phyloP scores from a whole-genome alignment of 2,113 vertebrate genomes.

The Lycocorax pyrrhopterus region DNA sequence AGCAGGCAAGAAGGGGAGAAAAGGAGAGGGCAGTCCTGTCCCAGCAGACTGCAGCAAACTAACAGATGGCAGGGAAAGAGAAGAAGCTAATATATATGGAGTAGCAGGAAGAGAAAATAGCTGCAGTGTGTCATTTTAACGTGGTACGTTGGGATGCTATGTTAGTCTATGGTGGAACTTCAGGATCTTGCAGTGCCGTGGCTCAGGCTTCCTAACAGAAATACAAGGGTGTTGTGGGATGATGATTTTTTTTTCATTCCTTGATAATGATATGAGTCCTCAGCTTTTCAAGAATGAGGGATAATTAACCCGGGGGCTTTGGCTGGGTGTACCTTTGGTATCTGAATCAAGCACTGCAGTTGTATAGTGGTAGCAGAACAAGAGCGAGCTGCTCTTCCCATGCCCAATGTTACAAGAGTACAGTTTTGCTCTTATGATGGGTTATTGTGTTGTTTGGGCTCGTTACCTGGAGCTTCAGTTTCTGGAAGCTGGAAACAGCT shows the following conservation, averaged over 20 bases:
- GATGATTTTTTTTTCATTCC: not conserved
- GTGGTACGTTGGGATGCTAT: fast-evolving
- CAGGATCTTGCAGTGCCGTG: fast-evolving
- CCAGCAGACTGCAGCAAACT: slow-evolving; percentile 42
- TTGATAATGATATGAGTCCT: fast-evolving
- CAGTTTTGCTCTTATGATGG: fast-evolving
- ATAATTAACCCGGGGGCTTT: not conserved
- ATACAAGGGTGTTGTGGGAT: not conserved
- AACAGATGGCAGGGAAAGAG: not conserved
- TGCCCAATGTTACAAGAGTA: not conserved
- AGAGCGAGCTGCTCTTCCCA: not conserved
- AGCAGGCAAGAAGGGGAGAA: not conserved
- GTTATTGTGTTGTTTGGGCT: not conserved
- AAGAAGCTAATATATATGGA: not conserved
- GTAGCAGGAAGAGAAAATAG: slow-evolving; percentile 6
- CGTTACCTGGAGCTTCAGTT: not conserved
- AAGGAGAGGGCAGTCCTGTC: slow-evolving; percentile 1
- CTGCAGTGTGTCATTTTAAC: not conserved
- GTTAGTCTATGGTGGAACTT: not conserved
- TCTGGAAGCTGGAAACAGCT: not conserved
- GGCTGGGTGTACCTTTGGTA: not conserved
- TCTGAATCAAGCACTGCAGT: not conserved
- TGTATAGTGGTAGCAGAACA: not conserved
- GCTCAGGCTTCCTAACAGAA: not conserved
- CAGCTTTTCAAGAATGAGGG: not conserved